Evolutionary conservation across 53 echinoderm and acorn worm genomes (phyloP), one percentile per base, ranked within the genome.

Genomic region (Patiria pectinifera): DNA sequence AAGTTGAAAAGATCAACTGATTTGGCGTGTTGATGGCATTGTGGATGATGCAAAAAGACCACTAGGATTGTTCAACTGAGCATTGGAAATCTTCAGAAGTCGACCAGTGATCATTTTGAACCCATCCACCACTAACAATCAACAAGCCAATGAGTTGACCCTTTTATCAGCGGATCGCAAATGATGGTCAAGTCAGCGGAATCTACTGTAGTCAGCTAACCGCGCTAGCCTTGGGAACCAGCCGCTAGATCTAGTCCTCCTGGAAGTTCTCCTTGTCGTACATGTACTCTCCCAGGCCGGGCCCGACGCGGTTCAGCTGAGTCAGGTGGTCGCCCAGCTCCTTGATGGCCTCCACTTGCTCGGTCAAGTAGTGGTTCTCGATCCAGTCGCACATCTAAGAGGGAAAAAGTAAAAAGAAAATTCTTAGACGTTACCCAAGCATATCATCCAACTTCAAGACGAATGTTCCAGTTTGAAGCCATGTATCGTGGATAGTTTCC

Each of bases 271-370:
- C 98, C 93, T 94, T 95, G 93, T 97, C 98, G 93, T 94, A 97
- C 86, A 92, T 95, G 94, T 94, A 97, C 83, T 95, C 96, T 14
- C 98, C 98, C 47, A 97, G 96, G 11, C 98, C 96, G 7, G 94
- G 48, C 4, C 96, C 96, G 74, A 93, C 95, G 47, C 96, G 96
- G 70, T 92, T 76, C 78, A 97, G 95, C 92, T 95, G 95, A 81
- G 91, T 91, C 71, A 96, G 78, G 95, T 96, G 91, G 59, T 95
- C 98, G 2, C 94, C 95, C 21, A 97, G 84, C 77, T 96, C 94
- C 91, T 96, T 96, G 95, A 97, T 97, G 92, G 98, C 95, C 61
- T 97, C 96, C 61, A 96, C 96, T 83, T 97, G 96, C 92, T 97
- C 96, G 0, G 98, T 96, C 83, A 97, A 84, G 90, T 86, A 96